Conservation (phyloP, 2,888 invertebrate species). For the Mesorhabditis sp. region DNA sequence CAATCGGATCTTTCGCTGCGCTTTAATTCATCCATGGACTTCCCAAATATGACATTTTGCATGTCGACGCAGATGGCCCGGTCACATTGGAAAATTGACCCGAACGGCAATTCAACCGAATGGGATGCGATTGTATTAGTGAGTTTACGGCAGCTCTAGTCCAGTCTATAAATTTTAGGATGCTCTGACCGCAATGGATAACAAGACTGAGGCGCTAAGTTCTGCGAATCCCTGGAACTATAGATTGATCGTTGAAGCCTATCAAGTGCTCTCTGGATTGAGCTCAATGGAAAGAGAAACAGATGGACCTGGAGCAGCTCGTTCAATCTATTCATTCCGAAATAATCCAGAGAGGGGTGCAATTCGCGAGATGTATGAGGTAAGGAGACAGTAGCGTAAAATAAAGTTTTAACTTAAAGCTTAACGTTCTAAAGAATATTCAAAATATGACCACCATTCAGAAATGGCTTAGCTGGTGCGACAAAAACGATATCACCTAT, state of each 20-base stretch:
- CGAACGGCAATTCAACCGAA: conserved; percentile 36
- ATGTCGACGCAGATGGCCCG: conserved; percentile 52
- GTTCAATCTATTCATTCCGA: conserved; percentile 45
- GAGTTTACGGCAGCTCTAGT: conserved; percentile 1
- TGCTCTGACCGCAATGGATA: conserved; percentile 44
- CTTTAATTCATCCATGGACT: conserved; percentile 55
- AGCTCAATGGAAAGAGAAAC: conserved; percentile 54
- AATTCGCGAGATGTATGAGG: conserved; percentile 49
- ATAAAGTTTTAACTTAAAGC: not conserved
- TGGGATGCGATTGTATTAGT: conserved; percentile 50
- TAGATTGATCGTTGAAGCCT: conserved; percentile 50
- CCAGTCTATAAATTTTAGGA: conserved; percentile 24
- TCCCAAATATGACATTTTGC: conserved; percentile 57
- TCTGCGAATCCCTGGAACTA: conserved; percentile 45
- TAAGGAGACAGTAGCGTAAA: conserved; percentile 13
- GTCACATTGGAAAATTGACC: conserved; percentile 52
- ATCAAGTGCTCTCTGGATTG: conserved; percentile 48
- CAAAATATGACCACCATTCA: conserved; percentile 12
- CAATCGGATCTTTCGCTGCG: conserved; percentile 54
- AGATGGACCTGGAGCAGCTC: conserved; percentile 44
- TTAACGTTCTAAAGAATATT: not conserved
- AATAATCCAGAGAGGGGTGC: conserved; percentile 39
- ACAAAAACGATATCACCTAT: conserved; percentile 44
- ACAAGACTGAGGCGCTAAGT: conserved; percentile 38
- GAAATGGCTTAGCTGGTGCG: conserved; percentile 49